A percentile compares a stretch with the other conserved stretches of the same genome.
phyloP scores from a whole-genome alignment of 1,140 invertebrate genomes.

The Drosophila persimilis region DNA sequence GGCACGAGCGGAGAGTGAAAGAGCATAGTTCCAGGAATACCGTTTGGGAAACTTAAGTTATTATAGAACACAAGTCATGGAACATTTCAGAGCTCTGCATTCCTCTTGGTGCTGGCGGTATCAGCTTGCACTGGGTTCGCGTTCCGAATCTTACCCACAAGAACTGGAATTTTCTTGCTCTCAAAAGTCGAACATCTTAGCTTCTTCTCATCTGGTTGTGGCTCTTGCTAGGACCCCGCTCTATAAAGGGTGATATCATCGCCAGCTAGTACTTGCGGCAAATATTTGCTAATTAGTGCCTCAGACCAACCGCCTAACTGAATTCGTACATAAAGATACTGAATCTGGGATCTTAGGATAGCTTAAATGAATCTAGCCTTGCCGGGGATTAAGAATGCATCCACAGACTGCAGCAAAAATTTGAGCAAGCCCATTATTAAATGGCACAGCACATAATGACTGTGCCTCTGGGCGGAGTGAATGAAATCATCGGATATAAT shows the following conservation, averaged over 20 bases:
- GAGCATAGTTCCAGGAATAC: slow-evolving; percentile 9
- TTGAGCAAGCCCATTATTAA: slow-evolving; percentile 25
- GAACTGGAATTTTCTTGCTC: slow-evolving; percentile 61
- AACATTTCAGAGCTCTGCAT: slow-evolving; percentile 5
- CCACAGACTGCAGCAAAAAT: slow-evolving; percentile 22
- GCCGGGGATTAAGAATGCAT: slow-evolving; percentile 36
- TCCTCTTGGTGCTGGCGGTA: not conserved
- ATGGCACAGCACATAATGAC: slow-evolving; percentile 23
- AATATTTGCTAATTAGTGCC: slow-evolving; percentile 71
- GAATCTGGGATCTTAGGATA: slow-evolving; percentile 19
- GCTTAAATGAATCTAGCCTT: slow-evolving; percentile 72
- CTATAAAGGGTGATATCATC: slow-evolving; percentile 59
- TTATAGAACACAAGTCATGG: slow-evolving; percentile 3
- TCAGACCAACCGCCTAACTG: slow-evolving; percentile 18
- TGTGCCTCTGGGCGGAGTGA: slow-evolving; percentile 49
- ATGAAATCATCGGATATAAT: slow-evolving; percentile 79
- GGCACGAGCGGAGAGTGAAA: not conserved
- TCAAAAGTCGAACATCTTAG: not conserved
- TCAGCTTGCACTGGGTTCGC: slow-evolving; percentile 11
- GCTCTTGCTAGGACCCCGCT: not conserved
- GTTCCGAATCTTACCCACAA: slow-evolving; percentile 10
- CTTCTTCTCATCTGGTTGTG: not conserved
- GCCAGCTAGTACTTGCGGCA: slow-evolving; percentile 22
- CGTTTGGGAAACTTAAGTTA: not conserved
- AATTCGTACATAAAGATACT: slow-evolving; percentile 40